Base-by-base conservation (phyloP, 2,797 vertebrate species). In the Bradypodion pumilum region DNA sequence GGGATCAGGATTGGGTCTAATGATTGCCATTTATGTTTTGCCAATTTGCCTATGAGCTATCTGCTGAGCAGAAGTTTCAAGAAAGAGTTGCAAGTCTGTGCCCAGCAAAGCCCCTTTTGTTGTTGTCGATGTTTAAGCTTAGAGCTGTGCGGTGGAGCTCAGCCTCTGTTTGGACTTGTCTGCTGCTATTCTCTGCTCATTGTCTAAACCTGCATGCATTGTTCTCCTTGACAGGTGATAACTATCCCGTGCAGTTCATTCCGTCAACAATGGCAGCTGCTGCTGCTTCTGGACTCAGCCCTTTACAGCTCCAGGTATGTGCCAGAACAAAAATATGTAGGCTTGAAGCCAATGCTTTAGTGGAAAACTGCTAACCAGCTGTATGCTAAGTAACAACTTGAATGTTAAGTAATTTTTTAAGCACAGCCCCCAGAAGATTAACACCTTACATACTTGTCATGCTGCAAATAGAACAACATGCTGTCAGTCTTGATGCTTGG, bases 231-330 rank as follows among this genome's bases (percentile, higher is more conserved):
- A 97, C 98, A 99, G 98, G 98, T 98, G 98, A 99, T 96, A 99
- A 98, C 97, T 99, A 99, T 96, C 98, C 98, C 79, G 98, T 99
- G 97, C 98, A 99, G 98, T 99, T 99, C 97, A 99, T 99, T 98
- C 98, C 98, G 92, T 99, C 98, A 86, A 98, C 98, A 96, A 99
- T 99, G 98, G 98, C 98, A 97, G 98, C 98, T 96, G 98, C 98
- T 90, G 98, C 98, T 84, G 98, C 98, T 91, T 98, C 98, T 95
- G 98, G 98, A 96, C 97, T 99, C 96, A 99, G 98, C 97, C 98
- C 98, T 84, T 96, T 99, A 95, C 98, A 99, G 94, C 98, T 99
- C 91, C 98, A 99, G 98, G 98, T 97, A 98, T 97, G 98, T 98
- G 95, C 96, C 95, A 96, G 94, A 96, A 97, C 96, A 96, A 97